Evolutionary conservation across 2,888 invertebrate genomes (phyloP).

Genomic region (Acrobasis suavella): DNA sequence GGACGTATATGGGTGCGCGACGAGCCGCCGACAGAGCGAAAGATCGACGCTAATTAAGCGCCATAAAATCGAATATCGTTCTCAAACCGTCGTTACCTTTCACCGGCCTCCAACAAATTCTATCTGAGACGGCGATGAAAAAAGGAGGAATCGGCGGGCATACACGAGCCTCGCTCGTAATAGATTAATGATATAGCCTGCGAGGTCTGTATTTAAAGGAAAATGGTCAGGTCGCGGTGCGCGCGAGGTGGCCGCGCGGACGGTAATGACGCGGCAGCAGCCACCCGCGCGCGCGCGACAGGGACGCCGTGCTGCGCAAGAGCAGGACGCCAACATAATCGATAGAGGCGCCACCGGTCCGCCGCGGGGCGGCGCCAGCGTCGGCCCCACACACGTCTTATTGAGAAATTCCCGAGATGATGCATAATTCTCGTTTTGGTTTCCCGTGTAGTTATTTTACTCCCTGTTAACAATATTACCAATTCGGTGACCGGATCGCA

Average conservation of each 20-base stretch:
- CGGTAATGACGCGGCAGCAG: slow-evolving; percentile 52
- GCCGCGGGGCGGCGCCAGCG: slow-evolving; percentile 74
- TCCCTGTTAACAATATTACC: slow-evolving; percentile 80
- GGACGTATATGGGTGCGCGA: slow-evolving; percentile 59
- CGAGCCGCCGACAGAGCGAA: slow-evolving; percentile 63
- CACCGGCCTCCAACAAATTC: slow-evolving; percentile 62
- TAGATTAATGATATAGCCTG: slow-evolving; percentile 80
- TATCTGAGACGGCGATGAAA: slow-evolving; percentile 51
- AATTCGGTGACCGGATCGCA: slow-evolving; percentile 69
- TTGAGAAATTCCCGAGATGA: slow-evolving; percentile 80
- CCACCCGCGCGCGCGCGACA: slow-evolving; percentile 60
- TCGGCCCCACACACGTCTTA: slow-evolving; percentile 75
- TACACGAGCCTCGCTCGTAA: slow-evolving; percentile 68
- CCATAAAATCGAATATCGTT: slow-evolving; percentile 77
- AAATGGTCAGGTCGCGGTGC: slow-evolving; percentile 46
- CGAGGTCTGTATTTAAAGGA: slow-evolving; percentile 68
- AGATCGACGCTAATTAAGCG: slow-evolving; percentile 76
- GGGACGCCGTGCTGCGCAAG: slow-evolving; percentile 46
- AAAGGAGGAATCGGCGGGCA: slow-evolving; percentile 62
- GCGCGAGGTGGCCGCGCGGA: slow-evolving; percentile 50
- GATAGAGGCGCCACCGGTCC: slow-evolving; percentile 70
- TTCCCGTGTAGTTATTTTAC: slow-evolving; percentile 71
- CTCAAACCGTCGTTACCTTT: slow-evolving; percentile 69
- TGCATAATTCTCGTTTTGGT: slow-evolving; percentile 76
- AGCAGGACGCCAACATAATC: slow-evolving; percentile 51